Conservation (phyloP, 1,140 invertebrate species). For the Heterodera schachtii region DNA sequence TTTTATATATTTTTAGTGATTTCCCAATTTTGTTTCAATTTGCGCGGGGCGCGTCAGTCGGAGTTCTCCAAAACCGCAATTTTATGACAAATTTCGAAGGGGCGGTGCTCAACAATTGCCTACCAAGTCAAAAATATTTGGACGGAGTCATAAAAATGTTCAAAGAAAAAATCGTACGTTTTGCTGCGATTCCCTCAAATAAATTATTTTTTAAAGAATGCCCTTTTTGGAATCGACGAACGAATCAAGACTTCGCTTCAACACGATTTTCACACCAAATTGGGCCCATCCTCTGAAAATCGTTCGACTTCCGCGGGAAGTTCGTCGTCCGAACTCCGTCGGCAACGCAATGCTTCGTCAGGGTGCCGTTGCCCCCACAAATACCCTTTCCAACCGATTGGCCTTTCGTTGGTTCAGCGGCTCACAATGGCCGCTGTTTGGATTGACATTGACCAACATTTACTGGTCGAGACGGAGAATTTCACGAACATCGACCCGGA, state of each 20-base stretch:
- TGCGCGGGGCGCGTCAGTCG: conserved; percentile 19
- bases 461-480: conserved; percentile 42
- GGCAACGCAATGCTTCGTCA: background rate
- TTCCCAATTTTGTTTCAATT: conserved; percentile 47
- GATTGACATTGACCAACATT: conserved; percentile 33
- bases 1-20: conserved; percentile 43
- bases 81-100: conserved; percentile 40
- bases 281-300: background rate
- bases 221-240: background rate
- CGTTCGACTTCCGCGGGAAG: background rate
- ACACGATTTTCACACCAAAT: conserved; percentile 17
- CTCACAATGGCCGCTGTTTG: conserved; percentile 35
- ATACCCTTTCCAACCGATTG: conserved; percentile 24
- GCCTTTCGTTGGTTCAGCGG: conserved; percentile 9
- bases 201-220: conserved; percentile 32
- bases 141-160: conserved; percentile 49
- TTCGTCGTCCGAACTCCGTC: background rate
- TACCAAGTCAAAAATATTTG: conserved; percentile 45
- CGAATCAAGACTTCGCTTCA: conserved; percentile 18
- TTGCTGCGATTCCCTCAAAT: background rate
- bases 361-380: conserved; percentile 3
- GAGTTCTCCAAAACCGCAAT: conserved; percentile 45
- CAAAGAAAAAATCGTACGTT: conserved; percentile 38
- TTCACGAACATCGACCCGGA: conserved; percentile 46
- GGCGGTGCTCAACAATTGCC: conserved; percentile 14